These are phyloP conservation scores for Lydus trimaculatus DNA, from an alignment of 2,888 invertebrate species.

Conservation along the genomic window DNA sequence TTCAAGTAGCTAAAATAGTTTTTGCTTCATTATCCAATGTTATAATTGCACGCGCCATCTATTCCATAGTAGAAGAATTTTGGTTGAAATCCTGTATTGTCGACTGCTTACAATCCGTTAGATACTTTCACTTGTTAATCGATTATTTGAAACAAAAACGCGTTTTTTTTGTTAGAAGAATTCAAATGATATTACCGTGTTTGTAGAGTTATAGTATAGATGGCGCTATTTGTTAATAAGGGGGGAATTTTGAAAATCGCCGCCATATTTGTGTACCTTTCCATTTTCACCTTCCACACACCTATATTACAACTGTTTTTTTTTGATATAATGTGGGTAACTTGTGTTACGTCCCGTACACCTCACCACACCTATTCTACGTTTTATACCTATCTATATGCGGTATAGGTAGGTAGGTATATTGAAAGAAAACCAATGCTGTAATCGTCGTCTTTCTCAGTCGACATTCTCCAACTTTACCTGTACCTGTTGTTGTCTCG, in stretches of 20 bases:
- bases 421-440: conserved; percentile 1
- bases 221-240: neutral
- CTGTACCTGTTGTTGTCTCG: neutral
- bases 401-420: no score
- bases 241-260: neutral
- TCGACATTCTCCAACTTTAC: conserved; percentile 4
- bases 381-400: no score
- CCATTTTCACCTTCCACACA: neutral
- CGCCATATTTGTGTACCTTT: neutral
- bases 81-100: no score
- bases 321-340: neutral
- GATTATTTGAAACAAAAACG: no score
- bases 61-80: no score
- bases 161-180: no score
- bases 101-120: no score
- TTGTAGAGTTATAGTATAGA: neutral
- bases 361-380: neutral
- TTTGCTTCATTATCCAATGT: no score
- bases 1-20: no score
- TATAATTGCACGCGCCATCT: no score
- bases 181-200: no score
- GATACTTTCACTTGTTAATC: no score
- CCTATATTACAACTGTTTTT: neutral
- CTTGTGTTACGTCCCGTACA: neutral
- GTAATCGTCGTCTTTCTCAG: neutral